A percentile compares a stretch with the other conserved stretches of the same genome.
Conservation (phyloP, 2,797 vertebrate species). For the Gadopsis bispinosus region DNA sequence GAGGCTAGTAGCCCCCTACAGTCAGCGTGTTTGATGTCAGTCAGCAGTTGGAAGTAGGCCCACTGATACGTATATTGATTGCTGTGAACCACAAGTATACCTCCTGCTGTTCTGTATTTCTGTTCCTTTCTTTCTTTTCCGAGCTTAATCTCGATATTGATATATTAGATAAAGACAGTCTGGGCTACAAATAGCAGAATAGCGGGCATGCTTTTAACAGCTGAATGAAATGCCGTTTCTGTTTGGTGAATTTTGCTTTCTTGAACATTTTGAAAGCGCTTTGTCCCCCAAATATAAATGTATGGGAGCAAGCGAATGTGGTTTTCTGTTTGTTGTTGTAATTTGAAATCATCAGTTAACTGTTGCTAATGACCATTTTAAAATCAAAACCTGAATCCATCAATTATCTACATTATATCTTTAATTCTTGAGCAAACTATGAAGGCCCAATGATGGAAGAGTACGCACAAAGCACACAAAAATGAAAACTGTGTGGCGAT, state of each 20-base stretch:
- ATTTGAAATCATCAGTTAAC: slow-evolving; percentile 48
- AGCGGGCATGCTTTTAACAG: slow-evolving; percentile 35
- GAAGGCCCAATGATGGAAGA: background rate
- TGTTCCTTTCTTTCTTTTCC: slow-evolving; percentile 53
- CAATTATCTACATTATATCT: background rate
- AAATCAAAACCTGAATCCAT: background rate
- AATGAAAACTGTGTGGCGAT: background rate
- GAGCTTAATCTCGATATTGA: slow-evolving; percentile 70
- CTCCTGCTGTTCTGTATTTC: slow-evolving; percentile 67
- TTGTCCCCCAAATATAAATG: slow-evolving; percentile 31
- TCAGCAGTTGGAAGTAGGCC: slow-evolving; percentile 69
- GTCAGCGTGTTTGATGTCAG: slow-evolving; percentile 73
- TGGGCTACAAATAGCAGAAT: slow-evolving; percentile 46
- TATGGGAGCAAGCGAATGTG: slow-evolving; percentile 14
- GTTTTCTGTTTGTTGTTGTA: slow-evolving; percentile 24
- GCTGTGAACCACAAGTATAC: slow-evolving; percentile 60
- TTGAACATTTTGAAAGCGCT: slow-evolving; percentile 24
- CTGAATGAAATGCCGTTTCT: slow-evolving; percentile 41
- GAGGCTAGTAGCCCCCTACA: slow-evolving; percentile 59
- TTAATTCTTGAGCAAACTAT: background rate
- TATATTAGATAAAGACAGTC: slow-evolving; percentile 48
- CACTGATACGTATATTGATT: slow-evolving; percentile 76
- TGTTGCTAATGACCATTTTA: background rate
- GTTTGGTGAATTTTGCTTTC: slow-evolving; percentile 23
- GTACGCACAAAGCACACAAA: background rate